These are phyloP conservation scores for Lypha dubia DNA, from an alignment of 2,888 invertebrate genomes.

Conservation along the genomic window DNA sequence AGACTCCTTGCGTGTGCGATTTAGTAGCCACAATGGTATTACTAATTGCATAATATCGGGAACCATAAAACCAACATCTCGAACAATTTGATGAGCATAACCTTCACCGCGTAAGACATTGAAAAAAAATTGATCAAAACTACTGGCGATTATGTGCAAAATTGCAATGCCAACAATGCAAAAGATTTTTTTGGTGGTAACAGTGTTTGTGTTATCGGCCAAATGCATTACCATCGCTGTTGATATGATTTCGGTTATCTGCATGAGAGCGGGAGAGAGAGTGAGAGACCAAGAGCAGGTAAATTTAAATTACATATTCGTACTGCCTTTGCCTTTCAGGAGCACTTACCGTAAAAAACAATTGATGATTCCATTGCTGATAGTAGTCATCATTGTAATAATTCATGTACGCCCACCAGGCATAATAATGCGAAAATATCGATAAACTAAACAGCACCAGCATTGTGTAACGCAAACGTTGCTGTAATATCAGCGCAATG, in stretches of 20 bases:
- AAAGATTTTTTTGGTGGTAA: conserved; percentile 85
- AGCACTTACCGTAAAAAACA: conserved; percentile 85
- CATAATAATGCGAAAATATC: conserved; percentile 88
- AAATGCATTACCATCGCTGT: conserved; percentile 85
- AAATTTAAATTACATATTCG: neutral
- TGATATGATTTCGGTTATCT: conserved; percentile 86
- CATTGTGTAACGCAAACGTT: conserved; percentile 86
- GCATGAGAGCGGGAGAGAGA: too few species aligned
- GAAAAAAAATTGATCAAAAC: conserved; percentile 87
- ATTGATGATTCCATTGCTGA: conserved; percentile 88
- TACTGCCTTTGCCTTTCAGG: neutral
- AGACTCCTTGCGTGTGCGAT: conserved; percentile 81
- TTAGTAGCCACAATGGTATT: conserved; percentile 85
- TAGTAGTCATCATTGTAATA: conserved; percentile 90
- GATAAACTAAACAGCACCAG: conserved; percentile 86
- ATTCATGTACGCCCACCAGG: conserved; percentile 89
- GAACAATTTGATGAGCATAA: conserved; percentile 87
- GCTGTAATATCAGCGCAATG: conserved; percentile 84
- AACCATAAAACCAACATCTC: conserved; percentile 88
- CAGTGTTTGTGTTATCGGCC: conserved; percentile 84
- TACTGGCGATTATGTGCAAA: conserved; percentile 86
- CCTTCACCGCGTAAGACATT: conserved; percentile 87
- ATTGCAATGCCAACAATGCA: conserved; percentile 86
- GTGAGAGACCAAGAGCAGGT: too few species aligned
- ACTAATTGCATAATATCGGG: conserved; percentile 87